Base-by-base conservation (phyloP, 1,140 invertebrate species). In the Bombus consobrinus region DNA sequence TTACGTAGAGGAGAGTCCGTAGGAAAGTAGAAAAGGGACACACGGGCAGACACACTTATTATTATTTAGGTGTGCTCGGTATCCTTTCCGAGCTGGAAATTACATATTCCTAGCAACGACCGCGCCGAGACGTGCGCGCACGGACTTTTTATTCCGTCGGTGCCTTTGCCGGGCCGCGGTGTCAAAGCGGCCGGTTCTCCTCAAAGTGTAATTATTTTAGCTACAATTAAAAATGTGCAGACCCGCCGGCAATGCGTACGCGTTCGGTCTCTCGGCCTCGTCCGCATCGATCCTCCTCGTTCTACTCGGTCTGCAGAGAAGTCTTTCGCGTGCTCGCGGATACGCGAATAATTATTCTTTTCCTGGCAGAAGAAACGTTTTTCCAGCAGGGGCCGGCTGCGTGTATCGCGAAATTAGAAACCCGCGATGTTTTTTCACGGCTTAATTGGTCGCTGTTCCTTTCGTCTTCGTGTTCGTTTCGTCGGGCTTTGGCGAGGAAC, bases 181-280 rank as follows among this genome's bases (percentile, higher is more conserved):
- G 91, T 92, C 93, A 93, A 93, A 93, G 93, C 92, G 90, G 85
- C 81, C 90, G 78, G 90, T 89, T 90, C 91, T 94, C 91, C 92
- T 93, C 92, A 94, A 94, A 94, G 93, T 94, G 93, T 94, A 94
- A 94, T 94, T 94, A 94, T 94, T 94, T 94, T 94, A 94, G 94
- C 92, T 93, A 91, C 91, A 94, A 93, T 94, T 94, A 94, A 94
- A 94, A 93, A 93, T 93, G 92, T 92, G 91, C 92, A 91, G 89
- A 90, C 78, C 89, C 89, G 88, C 78, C 59, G 89, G 89, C 89
- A 86, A 87, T 88, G 88, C 78, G 88, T 78, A 87, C 88, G 78
- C 87, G 88, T 82, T 89, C 83, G 80, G 88, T 80, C 88, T 78
- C 84, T 83, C 88, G 78, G 88, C 85, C 81, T 89, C 88, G 88